Evolutionary conservation across 2,888 invertebrate genomes (phyloP).

Genomic region (Stenolophus ochropezus): DNA sequence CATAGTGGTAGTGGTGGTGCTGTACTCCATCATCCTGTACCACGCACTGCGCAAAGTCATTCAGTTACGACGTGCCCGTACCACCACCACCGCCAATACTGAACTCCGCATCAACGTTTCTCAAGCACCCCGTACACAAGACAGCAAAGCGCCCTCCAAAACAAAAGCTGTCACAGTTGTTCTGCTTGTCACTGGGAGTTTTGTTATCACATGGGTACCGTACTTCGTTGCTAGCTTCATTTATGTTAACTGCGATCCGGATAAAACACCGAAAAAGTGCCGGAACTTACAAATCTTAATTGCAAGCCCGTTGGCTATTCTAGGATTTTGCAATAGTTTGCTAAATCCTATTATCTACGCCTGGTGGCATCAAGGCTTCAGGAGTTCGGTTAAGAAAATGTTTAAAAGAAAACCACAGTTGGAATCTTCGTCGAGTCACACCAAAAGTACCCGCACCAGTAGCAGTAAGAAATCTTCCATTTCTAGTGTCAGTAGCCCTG

Average conservation of each 20-base stretch:
- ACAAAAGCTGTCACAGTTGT: slow-evolving; percentile 80
- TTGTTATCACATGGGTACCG: slow-evolving; percentile 79
- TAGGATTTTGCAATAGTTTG: slow-evolving; percentile 79
- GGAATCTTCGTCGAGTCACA: slow-evolving; percentile 16
- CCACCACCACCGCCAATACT: slow-evolving; percentile 69
- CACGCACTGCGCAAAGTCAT: slow-evolving; percentile 76
- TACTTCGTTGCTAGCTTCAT: slow-evolving; percentile 77
- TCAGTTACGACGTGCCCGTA: slow-evolving; percentile 71
- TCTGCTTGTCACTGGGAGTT: slow-evolving; percentile 77
- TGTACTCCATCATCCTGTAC: slow-evolving; percentile 78
- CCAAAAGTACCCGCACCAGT: slow-evolving; percentile 19
- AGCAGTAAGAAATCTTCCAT: slow-evolving; percentile 37
- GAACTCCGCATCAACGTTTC: slow-evolving; percentile 67
- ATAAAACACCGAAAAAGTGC: slow-evolving; percentile 73
- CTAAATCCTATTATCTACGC: slow-evolving; percentile 81
- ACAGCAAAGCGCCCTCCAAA: slow-evolving; percentile 72
- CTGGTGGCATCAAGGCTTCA: slow-evolving; percentile 83
- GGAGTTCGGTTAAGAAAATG: slow-evolving; percentile 73
- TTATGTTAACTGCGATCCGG: slow-evolving; percentile 75
- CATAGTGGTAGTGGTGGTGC: slow-evolving; percentile 71
- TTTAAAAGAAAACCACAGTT: slow-evolving; percentile 64
- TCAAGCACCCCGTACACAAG: slow-evolving; percentile 60
- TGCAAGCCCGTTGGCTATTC: slow-evolving; percentile 77
- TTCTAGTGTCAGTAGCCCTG: not conserved
- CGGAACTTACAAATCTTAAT: slow-evolving; percentile 74